phyloP scores from a whole-genome alignment of 1,140 invertebrate genomes.

The Drosophila paulistorum region DNA sequence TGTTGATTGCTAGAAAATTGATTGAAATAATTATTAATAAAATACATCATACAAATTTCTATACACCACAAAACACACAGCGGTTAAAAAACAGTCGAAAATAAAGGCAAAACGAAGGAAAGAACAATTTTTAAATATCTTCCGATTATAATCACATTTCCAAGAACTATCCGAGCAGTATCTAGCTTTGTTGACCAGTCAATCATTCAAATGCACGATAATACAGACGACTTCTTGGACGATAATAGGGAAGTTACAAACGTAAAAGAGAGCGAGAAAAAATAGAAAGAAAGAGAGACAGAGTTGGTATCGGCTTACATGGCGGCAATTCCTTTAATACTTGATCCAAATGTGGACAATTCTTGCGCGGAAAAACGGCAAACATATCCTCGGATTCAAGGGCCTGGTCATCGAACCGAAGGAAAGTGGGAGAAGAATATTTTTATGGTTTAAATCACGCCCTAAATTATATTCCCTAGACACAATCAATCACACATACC shows the following conservation, averaged over 20 bases:
- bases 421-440: conserved; percentile 1
- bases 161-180: too few relatives aligned
- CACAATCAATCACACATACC: conserved; percentile 65
- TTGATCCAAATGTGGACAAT: conserved; percentile 89
- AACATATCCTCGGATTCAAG: conserved; percentile 88
- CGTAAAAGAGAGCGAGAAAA: not conserved
- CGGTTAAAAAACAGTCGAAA: too few relatives aligned
- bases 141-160: too few relatives aligned
- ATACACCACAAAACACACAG: not conserved
- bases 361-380: conserved; percentile 88
- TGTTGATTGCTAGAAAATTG: conserved; percentile 84
- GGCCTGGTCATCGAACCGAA: conserved; percentile 78
- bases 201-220: too few relatives aligned
- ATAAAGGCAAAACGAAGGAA: too few relatives aligned
- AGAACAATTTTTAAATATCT: too few relatives aligned
- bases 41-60: too few relatives aligned
- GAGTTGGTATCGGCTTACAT: conserved; percentile 79
- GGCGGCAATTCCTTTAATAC: conserved; percentile 84
- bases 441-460: not conserved
- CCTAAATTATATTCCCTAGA: conserved; percentile 6
- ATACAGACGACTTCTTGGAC: too few relatives aligned
- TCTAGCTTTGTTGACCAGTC: too few relatives aligned
- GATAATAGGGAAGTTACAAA: not conserved
- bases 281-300: not conserved
- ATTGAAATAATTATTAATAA: not conserved